Evolutionary conservation across 2,113 vertebrate species (phyloP).

Genomic region (Machaerirhynchus nigripectus): DNA sequence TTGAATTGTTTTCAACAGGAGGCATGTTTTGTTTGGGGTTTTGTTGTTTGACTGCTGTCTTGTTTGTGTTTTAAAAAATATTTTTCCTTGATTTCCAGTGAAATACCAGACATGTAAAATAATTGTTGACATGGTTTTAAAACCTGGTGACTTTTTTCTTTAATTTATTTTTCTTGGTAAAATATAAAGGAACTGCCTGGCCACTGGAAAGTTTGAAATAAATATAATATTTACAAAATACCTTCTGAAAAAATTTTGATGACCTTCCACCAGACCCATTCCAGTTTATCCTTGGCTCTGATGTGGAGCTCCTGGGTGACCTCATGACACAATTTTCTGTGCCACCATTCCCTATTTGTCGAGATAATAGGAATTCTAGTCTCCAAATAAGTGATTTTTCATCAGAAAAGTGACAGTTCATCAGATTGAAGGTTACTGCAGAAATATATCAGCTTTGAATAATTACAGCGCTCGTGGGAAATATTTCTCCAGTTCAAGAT

Average conservation of each 20-base stretch:
- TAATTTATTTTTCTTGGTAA: neutral
- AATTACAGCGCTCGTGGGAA: conserved; percentile 2
- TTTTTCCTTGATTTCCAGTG: neutral
- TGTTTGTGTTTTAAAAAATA: neutral
- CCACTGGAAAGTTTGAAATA: neutral
- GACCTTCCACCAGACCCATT: neutral
- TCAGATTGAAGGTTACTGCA: neutral
- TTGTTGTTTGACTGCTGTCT: neutral
- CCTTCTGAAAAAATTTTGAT: neutral
- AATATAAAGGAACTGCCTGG: neutral
- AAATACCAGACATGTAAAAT: neutral
- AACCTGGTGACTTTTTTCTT: neutral
- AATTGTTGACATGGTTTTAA: neutral
- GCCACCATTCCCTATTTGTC: neutral
- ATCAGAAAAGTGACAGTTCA: neutral
- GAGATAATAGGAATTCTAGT: neutral
- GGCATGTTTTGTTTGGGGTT: neutral
- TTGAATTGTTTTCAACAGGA: neutral
- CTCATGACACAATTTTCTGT: neutral
- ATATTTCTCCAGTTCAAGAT: neutral
- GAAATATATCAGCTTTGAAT: neutral
- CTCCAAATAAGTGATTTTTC: conserved; percentile 13
- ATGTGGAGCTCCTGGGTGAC: neutral
- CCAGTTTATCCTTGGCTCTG: neutral
- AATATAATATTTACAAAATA: neutral